phyloP scores from a whole-genome alignment of 2,888 invertebrate species.

The Habroteleia sp. region DNA sequence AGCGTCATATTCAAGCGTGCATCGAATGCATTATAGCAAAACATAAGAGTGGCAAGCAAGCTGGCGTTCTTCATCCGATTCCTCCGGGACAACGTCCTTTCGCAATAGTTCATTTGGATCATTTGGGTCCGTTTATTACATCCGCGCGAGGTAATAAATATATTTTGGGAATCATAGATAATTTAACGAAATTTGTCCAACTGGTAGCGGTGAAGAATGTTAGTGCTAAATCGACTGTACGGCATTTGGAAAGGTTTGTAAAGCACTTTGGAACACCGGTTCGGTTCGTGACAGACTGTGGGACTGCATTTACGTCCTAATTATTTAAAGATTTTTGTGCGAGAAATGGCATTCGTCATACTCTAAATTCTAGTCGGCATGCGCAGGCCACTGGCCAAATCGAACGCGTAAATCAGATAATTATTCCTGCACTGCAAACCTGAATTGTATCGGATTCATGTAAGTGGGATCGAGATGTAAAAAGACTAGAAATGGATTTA shows the following conservation, averaged over 20 bases:
- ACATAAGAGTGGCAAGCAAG: constrained; percentile 10
- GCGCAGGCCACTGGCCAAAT: constrained; percentile 29
- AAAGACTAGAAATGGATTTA: too few relatives aligned
- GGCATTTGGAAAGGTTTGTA: neutral
- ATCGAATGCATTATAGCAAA: constrained; percentile 1
- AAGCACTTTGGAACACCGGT: neutral
- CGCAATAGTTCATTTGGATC: too few relatives aligned
- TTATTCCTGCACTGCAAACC: too few relatives aligned
- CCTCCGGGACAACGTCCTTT: constrained; percentile 65
- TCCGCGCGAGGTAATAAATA: constrained; percentile 22
- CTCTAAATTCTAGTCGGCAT: constrained; percentile 24
- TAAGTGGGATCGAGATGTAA: too few relatives aligned
- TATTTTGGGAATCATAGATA: too few relatives aligned
- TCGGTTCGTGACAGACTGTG: neutral
- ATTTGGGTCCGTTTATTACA: constrained; percentile 59
- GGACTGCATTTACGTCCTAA: constrained; percentile 20
- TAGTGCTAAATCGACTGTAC: neutral
- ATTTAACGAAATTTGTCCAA: constrained; percentile 2
- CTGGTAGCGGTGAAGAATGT: constrained; percentile 1
- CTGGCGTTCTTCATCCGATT: constrained; percentile 65
- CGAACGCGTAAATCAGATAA: constrained; percentile 4
- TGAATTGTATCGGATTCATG: too few relatives aligned
- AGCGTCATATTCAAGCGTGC: neutral
- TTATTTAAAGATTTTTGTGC: constrained; percentile 10
- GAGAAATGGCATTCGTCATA: constrained; percentile 9